A percentile compares a stretch with the other conserved stretches of the same genome.
These are phyloP conservation scores for Callyntrura sp. DNA, from an alignment of 2,888 invertebrate genomes.

Conservation along the genomic window DNA sequence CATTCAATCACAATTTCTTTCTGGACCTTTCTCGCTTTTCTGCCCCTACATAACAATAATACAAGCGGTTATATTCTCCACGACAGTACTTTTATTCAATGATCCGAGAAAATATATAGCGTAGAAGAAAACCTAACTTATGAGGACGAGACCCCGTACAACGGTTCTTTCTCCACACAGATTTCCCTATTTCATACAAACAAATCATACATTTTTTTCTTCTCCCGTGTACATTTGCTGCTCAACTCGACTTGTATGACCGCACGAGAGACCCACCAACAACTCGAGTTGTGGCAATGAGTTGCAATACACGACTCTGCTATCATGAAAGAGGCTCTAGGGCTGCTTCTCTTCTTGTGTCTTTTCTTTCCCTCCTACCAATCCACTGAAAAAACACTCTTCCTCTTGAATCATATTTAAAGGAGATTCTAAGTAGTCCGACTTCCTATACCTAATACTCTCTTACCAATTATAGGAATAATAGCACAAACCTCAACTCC, in stretches of 20 bases:
- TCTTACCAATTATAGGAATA: too few species aligned
- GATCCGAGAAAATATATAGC: too few species aligned
- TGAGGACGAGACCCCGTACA: conserved; percentile 35
- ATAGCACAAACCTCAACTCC: too few species aligned
- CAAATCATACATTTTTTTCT: neutral
- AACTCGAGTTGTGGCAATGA: neutral
- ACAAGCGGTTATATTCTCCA: too few species aligned
- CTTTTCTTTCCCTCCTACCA: too few species aligned
- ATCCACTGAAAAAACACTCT: neutral
- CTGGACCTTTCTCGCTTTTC: too few species aligned
- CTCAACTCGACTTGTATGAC: neutral
- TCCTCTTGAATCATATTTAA: conserved; percentile 1
- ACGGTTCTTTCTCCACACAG: conserved; percentile 37
- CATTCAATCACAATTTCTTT: too few species aligned
- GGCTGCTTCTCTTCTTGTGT: neutral
- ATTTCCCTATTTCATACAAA: conserved; percentile 13
- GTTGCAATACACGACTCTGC: neutral
- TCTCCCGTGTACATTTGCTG: neutral
- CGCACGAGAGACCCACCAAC: neutral
- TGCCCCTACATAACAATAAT: too few species aligned
- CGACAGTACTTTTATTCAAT: too few species aligned
- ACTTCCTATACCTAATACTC: too few species aligned
- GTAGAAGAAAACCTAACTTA: neutral
- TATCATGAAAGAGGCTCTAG: conserved; percentile 11
- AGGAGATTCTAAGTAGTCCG: too few species aligned